phyloP scores from a whole-genome alignment of 2,113 vertebrate species.

The Chionomys nivalis region DNA sequence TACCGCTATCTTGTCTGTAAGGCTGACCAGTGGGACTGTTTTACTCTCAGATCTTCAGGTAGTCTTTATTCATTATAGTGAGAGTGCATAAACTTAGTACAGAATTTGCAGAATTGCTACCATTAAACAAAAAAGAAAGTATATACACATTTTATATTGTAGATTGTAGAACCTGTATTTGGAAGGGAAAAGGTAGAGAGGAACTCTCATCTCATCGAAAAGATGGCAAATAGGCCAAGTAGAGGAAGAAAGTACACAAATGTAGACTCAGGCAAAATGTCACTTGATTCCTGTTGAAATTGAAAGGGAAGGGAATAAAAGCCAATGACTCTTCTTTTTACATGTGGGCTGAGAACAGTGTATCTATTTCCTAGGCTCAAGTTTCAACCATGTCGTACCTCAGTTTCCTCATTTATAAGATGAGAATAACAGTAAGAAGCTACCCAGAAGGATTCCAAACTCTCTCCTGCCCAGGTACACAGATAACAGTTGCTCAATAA shows the following conservation, averaged over 20 bases:
- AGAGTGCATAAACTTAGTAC: background rate
- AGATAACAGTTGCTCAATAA: background rate
- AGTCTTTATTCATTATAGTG: too few species aligned
- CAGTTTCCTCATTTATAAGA: background rate
- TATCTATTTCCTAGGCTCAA: too few species aligned
- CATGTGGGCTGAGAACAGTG: background rate
- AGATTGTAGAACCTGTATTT: background rate
- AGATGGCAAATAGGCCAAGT: background rate
- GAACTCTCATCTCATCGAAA: background rate
- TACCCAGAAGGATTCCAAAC: background rate
- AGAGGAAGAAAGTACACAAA: background rate
- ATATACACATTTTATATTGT: too few species aligned
- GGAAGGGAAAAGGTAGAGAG: background rate
- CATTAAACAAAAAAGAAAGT: background rate
- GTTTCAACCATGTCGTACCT: background rate
- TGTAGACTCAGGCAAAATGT: background rate
- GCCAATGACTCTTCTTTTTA: background rate
- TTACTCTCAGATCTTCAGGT: too few species aligned
- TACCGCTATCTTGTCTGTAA: too few species aligned
- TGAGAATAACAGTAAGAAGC: background rate
- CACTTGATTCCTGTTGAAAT: too few species aligned
- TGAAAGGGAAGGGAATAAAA: too few species aligned
- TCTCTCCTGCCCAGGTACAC: background rate
- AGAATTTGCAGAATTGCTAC: background rate
- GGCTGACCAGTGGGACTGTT: too few species aligned